These are phyloP conservation scores for Megalurothrips usitatus DNA, from an alignment of 2,888 invertebrate genomes.

Conservation along the genomic window DNA sequence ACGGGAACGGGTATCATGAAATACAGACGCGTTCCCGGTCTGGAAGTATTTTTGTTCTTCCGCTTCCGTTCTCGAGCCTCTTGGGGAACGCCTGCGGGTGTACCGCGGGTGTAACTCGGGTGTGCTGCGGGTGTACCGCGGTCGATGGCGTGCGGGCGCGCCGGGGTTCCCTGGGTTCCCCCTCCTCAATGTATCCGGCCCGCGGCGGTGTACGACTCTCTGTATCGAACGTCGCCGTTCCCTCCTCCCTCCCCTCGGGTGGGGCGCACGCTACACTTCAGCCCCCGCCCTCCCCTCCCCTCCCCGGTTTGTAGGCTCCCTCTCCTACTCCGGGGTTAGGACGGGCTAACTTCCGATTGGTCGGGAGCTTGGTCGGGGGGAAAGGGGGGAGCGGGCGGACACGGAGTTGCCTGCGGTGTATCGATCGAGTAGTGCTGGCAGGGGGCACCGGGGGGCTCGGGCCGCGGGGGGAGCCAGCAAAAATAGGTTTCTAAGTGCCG, in stretches of 20 bases:
- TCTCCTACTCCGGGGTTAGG: neutral
- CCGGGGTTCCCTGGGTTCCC: neutral
- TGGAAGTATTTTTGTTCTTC: too few relatives aligned
- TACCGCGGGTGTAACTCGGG: too few relatives aligned
- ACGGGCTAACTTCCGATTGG: neutral
- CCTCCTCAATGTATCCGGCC: constrained; percentile 7
- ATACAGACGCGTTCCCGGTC: too few relatives aligned
- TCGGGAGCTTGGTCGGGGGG: neutral
- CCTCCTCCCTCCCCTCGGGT: neutral
- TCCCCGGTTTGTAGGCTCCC: neutral
- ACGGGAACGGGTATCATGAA: too few relatives aligned
- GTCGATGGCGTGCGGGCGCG: neutral
- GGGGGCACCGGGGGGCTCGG: neutral
- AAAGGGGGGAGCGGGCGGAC: neutral
- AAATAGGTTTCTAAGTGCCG: constrained; percentile 12
- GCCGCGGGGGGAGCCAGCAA: neutral
- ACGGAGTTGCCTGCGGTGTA: neutral
- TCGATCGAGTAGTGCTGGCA: neutral
- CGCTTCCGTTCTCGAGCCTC: too few relatives aligned
- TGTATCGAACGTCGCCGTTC: neutral
- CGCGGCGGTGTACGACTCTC: neutral
- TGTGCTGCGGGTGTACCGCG: too few relatives aligned
- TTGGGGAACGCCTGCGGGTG: too few relatives aligned
- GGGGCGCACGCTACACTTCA: neutral
- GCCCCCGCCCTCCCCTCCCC: neutral